Base-by-base conservation (phyloP, 1,140 invertebrate species). In the Euglossa dilemma region DNA sequence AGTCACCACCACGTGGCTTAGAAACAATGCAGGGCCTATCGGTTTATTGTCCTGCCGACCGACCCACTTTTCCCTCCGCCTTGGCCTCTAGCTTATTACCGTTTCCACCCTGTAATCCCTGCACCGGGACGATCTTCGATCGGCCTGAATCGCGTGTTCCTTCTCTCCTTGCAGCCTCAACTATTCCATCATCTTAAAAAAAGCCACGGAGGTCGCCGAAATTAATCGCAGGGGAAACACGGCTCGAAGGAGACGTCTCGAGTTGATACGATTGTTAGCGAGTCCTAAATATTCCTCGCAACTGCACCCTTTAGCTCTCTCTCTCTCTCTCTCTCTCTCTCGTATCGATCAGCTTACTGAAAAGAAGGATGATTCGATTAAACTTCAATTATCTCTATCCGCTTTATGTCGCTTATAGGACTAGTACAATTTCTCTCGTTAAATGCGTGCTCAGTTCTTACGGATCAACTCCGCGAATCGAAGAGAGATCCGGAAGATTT, bases 1-100 rank as follows among this genome's bases (percentile, higher is more conserved):
- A 78, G 66, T 88, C 78, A 71, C 73, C 78, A 84, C 81, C 87
- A 88, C 87, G 87, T 88, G 79, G 69, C 61, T 47, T 61, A 16
- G 28, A 59, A 59, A 78, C 74, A 71, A 77, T 73, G 36, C 36
- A 59, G 71, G 36, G 50, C 16, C 23, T 80, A 63, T 72, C 76
- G 76, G 82, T 84, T 84, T 84, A 79, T 84, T 84, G 82, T 84
- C 82, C 82, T 66, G 43, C 6, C 16, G 28, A 8, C 43, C 82
- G 82, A 84, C 82, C 82, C 69, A 84, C 82, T 84, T 84, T 80
- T 43, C 50, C 20, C 1, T n/a, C 28, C 14, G 7, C 23, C 14
- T 36, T 18, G 9, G 11, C 16, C 43, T 18, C 23, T 18, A 45
- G 25, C 64, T 69, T 12, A 74, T 50, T 56, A 67, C 25, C 25